phyloP scores from a whole-genome alignment of 2,888 invertebrate species.

The Folsomia manolachei region DNA sequence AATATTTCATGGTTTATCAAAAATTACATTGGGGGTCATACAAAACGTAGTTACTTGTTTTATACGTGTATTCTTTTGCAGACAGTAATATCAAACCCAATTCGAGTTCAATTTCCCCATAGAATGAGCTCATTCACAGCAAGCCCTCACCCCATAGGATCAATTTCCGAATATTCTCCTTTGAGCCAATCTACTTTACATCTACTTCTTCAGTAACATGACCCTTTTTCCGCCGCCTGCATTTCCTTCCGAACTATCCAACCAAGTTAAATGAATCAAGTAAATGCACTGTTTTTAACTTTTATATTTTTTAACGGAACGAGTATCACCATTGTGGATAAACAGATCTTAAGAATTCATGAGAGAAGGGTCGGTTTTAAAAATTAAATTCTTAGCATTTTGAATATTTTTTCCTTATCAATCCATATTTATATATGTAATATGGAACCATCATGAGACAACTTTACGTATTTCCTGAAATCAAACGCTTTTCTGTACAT shows the following conservation, averaged over 20 bases:
- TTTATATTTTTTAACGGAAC: too few relatives aligned
- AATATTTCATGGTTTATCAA: not conserved
- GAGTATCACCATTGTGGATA: too few relatives aligned
- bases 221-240: too few relatives aligned
- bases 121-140: constrained; percentile 4
- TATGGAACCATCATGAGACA: too few relatives aligned
- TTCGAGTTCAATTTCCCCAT: not conserved
- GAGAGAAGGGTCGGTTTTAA: too few relatives aligned
- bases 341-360: too few relatives aligned
- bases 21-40: not conserved
- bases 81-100: not conserved
- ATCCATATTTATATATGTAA: too few relatives aligned
- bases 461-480: not conserved
- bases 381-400: too few relatives aligned
- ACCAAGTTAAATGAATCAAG: too few relatives aligned
- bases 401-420: too few relatives aligned
- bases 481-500: not conserved
- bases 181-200: not conserved
- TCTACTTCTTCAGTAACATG: not conserved
- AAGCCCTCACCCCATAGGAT: not conserved
- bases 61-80: not conserved
- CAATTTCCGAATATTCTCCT: not conserved
- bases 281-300: too few relatives aligned
- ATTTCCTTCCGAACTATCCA: too few relatives aligned
- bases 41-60: not conserved